phyloP scores from a whole-genome alignment of 2,888 invertebrate species.

The Deladenus siricidicola region DNA sequence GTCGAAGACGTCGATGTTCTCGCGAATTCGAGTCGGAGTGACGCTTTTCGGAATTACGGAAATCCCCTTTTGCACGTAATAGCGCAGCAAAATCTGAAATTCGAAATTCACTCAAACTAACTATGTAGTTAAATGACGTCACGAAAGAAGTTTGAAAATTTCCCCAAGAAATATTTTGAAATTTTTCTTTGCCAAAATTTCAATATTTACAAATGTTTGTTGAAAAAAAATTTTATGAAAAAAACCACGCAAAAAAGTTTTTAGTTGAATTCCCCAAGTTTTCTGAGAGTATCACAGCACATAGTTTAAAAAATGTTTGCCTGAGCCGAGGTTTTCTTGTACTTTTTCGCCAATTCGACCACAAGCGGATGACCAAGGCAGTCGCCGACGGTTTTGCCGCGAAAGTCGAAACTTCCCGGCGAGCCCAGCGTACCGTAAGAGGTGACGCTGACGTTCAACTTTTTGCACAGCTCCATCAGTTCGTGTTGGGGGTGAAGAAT shows the following conservation, averaged over 20 bases:
- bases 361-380: conserved; percentile 20
- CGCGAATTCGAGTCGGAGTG: conserved; percentile 12
- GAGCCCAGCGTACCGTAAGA: conserved; percentile 55
- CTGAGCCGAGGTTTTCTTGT: conserved; percentile 36
- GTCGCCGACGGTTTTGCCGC: neutral
- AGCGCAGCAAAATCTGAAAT: conserved; percentile 27
- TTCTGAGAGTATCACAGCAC: too few species aligned
- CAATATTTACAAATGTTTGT: too few species aligned
- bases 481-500: conserved; percentile 66
- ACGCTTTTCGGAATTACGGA: conserved; percentile 28
- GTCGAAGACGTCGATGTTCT: conserved; percentile 26
- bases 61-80: conserved; percentile 24
- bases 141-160: too few species aligned
- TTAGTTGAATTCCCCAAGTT: too few species aligned
- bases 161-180: too few species aligned
- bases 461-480: conserved; percentile 57
- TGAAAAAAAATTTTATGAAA: too few species aligned
- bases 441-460: conserved; percentile 60
- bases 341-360: conserved; percentile 32
- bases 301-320: too few species aligned
- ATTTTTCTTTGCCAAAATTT: too few species aligned
- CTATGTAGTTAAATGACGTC: too few species aligned
- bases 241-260: too few species aligned
- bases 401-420: conserved; percentile 36
- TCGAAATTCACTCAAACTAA: too few species aligned